Evolutionary conservation across 2,797 vertebrate species (phyloP).

Genomic region (Furcifer pardalis): DNA sequence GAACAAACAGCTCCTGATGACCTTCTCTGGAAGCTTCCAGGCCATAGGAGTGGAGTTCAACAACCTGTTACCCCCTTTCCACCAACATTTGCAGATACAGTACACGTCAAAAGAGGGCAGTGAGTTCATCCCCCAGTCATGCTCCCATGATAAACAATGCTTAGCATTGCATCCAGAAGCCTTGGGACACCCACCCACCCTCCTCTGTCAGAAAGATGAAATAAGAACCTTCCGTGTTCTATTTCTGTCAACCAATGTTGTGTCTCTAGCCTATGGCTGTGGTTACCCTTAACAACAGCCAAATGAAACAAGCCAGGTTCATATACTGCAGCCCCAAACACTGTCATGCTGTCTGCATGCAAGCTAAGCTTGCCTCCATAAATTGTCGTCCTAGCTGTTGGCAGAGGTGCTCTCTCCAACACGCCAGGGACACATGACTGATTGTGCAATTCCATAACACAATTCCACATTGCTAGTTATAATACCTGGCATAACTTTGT

Average conservation of each 20-base stretch:
- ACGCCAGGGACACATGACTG: too few relatives aligned
- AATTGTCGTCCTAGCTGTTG: too few relatives aligned
- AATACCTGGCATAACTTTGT: too few relatives aligned
- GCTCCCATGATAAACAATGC: background rate
- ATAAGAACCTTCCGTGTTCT: background rate
- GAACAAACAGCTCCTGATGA: background rate
- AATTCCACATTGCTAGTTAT: too few relatives aligned
- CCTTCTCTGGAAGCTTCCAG: background rate
- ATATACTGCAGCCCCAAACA: background rate
- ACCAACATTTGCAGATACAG: background rate
- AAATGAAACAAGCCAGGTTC: background rate
- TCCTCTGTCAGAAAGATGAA: background rate
- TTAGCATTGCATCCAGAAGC: background rate
- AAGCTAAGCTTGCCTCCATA: too few relatives aligned
- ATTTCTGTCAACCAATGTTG: background rate
- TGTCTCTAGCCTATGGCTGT: background rate
- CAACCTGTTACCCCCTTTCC: background rate
- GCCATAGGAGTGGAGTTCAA: slow-evolving; percentile 12
- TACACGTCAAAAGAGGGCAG: background rate
- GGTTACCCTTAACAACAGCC: background rate
- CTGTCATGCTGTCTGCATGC: too few relatives aligned
- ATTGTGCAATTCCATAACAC: too few relatives aligned
- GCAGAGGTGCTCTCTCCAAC: too few relatives aligned
- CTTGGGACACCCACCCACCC: too few relatives aligned
- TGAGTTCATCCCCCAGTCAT: background rate